Evolutionary conservation across 2,113 vertebrate genomes (phyloP), one percentile per base, ranked within the genome.

Genomic region (Zosterops borbonicus): DNA sequence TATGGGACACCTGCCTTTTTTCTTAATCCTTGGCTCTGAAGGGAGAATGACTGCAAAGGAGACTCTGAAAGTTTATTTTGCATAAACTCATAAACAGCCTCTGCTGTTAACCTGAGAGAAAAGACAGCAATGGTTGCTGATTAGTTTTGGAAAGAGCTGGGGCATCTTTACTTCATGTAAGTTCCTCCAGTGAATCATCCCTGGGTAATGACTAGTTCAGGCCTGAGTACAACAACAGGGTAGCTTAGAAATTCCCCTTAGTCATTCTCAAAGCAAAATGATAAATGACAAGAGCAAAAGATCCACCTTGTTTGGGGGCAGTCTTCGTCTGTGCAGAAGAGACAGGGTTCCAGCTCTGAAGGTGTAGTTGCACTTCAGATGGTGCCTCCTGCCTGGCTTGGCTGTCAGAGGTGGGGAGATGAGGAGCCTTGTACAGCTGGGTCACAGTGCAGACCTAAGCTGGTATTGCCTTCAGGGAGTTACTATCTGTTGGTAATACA

Each of bases 81-180:
- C 8, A 7, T 63, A 21, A 89, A 10, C 31, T 71, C 24, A 73
- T 65, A 13, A 56, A n/a, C 20, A 69, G 12, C 37, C 16, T 78
- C 77, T 56, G 37, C 49, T 53, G 17, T 60, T 78, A 70, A 56
- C 20, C 4, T 22, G 22, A 75, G 31, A 56, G 53, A 62, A 60
- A 65, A 44, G 39, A 14, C 14, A 53, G 33, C 31, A 49, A 0
- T 1, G 4, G 17, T 44, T 39, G 39, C 68, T 90, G 50, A 81
- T 46, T n/a, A 31, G 31, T 82, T 84, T 89, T 82, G 63, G 23
- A 46, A 84, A 58, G 67, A 76, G 39, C n/a, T 89, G 77, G 19
- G 10, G 8, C 24, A 24, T 9, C 1, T 71, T 73, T 65, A 14
- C 22, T 67, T 8, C 0, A 19, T 2, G n/a, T 82, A 4, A 37